Percentiles rank a stretch among this genome's conserved stretches.
These are phyloP conservation scores for Hypsibius dujardini DNA, from an alignment of 1,140 invertebrate genomes.

Conservation along the genomic window DNA sequence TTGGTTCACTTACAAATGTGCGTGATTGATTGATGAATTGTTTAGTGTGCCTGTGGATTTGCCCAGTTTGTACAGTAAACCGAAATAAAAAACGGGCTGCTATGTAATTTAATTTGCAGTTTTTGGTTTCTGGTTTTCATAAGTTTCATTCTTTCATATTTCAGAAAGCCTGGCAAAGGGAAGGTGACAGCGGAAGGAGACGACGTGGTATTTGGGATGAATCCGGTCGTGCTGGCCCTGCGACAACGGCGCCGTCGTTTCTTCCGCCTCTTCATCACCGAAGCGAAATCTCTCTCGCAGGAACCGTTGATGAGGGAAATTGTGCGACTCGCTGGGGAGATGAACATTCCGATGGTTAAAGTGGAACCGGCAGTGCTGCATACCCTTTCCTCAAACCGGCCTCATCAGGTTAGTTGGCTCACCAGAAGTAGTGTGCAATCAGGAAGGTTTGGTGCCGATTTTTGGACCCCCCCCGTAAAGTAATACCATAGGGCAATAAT, in stretches of 20 bases:
- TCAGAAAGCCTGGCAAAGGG: not conserved
- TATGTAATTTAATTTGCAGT: too few relatives aligned
- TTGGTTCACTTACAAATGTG: too few relatives aligned
- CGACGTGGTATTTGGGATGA: conserved; percentile 26
- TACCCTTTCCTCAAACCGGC: conserved; percentile 23
- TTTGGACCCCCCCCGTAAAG: too few relatives aligned
- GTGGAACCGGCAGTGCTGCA: conserved; percentile 21
- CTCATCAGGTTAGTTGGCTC: conserved; percentile 24
- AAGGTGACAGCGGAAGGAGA: not conserved
- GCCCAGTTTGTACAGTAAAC: too few relatives aligned
- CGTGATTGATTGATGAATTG: too few relatives aligned
- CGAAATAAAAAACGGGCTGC: too few relatives aligned
- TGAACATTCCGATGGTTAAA: conserved; percentile 18
- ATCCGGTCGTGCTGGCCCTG: conserved; percentile 25
- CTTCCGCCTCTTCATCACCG: conserved; percentile 20
- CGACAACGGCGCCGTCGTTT: conserved; percentile 21
- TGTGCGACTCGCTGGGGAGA: conserved; percentile 3
- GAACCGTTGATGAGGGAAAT: not conserved
- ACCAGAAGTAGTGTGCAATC: too few relatives aligned
- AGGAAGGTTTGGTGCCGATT: too few relatives aligned
- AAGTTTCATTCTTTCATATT: not conserved
- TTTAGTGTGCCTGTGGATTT: too few relatives aligned
- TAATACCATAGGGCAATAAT: too few relatives aligned
- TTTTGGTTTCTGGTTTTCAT: too few relatives aligned
- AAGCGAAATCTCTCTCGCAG: conserved; percentile 7